A percentile compares a stretch with the other conserved stretches of the same genome.
Conservation (phyloP, 2,797 vertebrate species). For the Alfaro cultratus region DNA sequence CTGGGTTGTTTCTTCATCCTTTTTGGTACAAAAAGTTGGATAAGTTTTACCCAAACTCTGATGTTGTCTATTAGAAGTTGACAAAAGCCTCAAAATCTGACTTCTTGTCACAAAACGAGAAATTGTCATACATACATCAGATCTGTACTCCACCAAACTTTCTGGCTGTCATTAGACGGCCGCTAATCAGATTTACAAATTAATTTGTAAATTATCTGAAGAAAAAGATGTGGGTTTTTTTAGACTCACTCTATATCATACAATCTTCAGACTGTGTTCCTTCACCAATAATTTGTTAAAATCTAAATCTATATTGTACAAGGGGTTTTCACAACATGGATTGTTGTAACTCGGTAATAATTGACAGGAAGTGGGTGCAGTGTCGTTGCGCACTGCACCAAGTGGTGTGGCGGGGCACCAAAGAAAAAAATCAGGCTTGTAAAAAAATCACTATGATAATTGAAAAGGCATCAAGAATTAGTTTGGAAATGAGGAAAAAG, state of each 20-base stretch:
- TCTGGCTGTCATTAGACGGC: background rate
- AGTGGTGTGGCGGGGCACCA: too few species aligned
- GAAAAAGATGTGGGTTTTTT: background rate
- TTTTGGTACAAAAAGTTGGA: background rate
- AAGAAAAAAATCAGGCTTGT: too few species aligned
- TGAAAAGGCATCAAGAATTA: too few species aligned
- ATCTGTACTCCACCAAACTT: background rate
- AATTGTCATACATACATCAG: background rate
- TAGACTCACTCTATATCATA: too few species aligned
- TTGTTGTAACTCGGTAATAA: too few species aligned
- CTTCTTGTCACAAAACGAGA: background rate
- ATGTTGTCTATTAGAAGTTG: background rate
- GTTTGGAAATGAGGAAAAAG: too few species aligned
- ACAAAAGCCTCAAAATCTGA: background rate
- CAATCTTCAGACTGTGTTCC: background rate
- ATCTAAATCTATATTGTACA: too few species aligned
- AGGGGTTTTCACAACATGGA: too few species aligned
- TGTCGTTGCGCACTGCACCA: too few species aligned
- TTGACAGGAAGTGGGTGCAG: too few species aligned
- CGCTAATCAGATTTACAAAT: background rate
- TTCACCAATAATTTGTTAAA: background rate
- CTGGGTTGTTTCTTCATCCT: background rate
- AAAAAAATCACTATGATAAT: too few species aligned
- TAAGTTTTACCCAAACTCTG: background rate
- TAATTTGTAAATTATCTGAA: background rate